These are phyloP conservation scores for Chromobotia macracanthus DNA, from an alignment of 2,797 vertebrate species.

Conservation along the genomic window DNA sequence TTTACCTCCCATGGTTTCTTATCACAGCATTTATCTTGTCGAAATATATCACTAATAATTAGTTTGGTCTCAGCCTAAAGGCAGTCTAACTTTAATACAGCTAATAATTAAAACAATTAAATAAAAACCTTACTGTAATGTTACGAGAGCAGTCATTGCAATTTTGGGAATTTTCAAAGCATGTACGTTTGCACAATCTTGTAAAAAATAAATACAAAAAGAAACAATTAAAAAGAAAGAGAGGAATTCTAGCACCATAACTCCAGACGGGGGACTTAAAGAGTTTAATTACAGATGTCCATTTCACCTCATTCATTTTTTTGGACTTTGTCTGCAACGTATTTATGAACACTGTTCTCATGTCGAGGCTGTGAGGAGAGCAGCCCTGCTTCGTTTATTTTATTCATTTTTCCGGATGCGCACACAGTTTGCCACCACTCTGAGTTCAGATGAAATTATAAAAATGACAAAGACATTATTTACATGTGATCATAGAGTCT, in stretches of 20 bases:
- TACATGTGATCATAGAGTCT: slow-evolving; percentile 87
- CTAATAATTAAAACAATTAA: neutral
- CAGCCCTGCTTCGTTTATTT: slow-evolving; percentile 85
- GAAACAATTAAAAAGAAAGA: neutral
- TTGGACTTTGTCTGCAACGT: neutral
- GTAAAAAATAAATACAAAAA: neutral
- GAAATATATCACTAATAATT: too few relatives aligned
- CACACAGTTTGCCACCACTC: slow-evolving; percentile 65
- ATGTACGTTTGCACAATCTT: neutral
- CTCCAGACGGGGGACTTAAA: too few relatives aligned
- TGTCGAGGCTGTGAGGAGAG: neutral
- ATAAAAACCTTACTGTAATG: neutral
- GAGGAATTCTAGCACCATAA: neutral
- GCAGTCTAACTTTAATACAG: too few relatives aligned
- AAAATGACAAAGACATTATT: slow-evolving; percentile 75
- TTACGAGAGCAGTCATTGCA: neutral
- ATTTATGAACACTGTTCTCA: neutral
- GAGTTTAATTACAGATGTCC: neutral
- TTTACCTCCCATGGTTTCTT: too few relatives aligned
- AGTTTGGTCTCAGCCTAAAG: too few relatives aligned
- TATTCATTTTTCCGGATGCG: slow-evolving; percentile 86
- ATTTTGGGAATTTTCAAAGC: neutral
- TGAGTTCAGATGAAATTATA: slow-evolving; percentile 70
- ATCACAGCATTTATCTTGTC: too few relatives aligned
- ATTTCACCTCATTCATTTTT: neutral